Base-by-base conservation (phyloP, 2,888 invertebrate species). In the Lissocephala sabroskyi region DNA sequence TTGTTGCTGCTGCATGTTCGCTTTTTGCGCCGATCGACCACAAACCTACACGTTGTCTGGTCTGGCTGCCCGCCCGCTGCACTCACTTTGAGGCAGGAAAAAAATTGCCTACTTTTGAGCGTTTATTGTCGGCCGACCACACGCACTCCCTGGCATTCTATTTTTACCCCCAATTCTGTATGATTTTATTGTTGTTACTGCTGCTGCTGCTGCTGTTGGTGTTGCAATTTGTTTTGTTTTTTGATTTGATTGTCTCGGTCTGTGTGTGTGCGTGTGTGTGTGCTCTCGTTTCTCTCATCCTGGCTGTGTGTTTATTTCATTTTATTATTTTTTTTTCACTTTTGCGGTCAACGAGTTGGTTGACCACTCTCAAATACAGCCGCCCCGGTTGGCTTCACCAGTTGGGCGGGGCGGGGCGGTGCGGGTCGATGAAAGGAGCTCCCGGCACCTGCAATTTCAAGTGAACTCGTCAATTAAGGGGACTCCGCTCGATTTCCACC, bases 331-430 rank as follows among this genome's bases (percentile, higher is more conserved):
- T 46, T 40, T 57, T 68, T 66, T 67, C 79, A 65, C 60, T 68
- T 68, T 74, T 80, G 80, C 52, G 81, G 81, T 80, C 65, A 74
- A 65, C 68, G 70, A 80, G 81, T 80, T 78, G 81, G 81, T 81
- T 79, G 80, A 81, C 80, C 81, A 80, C 81, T 80, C 77, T 70
- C 75, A 73, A 73, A 73, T 73, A 64, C 62, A 59, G 52, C 62
- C 56, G 57, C 18, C 9, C 13, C 29, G 7, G 17, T 6, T 37
- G 37, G 7, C 11, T 17, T 14, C 1, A 26, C 13, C 29, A 56
- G 53, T 51, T 48, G 29, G 36, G 39, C 42, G 3, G 4, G 30
- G n/a, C n/a, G n/a, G n/a, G n/a, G n/a, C n/a, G 2, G 30, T 11
- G n/a, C 2, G 1, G 5, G 13, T 6, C 30, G 2, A 11, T 10